A percentile compares a stretch with the other conserved stretches of the same genome.
Conservation (phyloP, 2,888 invertebrate species). For the Campoplex capitator region DNA sequence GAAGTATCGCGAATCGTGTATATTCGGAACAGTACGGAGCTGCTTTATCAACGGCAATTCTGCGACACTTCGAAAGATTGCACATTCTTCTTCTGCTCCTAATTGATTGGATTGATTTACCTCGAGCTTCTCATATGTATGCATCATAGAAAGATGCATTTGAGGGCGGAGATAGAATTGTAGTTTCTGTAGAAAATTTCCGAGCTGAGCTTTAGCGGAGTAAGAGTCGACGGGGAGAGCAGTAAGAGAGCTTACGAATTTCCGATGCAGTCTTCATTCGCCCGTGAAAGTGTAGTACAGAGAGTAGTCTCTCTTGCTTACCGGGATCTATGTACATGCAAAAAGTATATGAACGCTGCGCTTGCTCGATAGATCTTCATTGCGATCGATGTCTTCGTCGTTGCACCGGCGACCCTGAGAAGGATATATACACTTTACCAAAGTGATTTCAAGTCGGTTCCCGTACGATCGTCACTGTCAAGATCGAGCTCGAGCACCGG, state of each 20-base stretch:
- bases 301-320: conserved; percentile 21
- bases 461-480: conserved; percentile 69
- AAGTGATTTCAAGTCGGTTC: conserved; percentile 66
- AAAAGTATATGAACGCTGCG: conserved; percentile 1
- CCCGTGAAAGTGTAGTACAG: conserved; percentile 57
- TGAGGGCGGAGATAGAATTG: conserved; percentile 3
- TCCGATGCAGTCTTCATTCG: conserved; percentile 61
- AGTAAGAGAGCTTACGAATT: conserved; percentile 59
- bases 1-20: background rate
- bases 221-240: conserved; percentile 23
- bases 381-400: conserved; percentile 51
- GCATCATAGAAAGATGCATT: background rate
- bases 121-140: background rate
- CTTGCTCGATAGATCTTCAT: conserved; percentile 55
- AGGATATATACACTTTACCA: conserved; percentile 50
- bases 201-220: conserved; percentile 43
- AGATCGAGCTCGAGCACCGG: conserved; percentile 56
- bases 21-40: too few species aligned
- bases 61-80: background rate
- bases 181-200: conserved; percentile 45
- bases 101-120: background rate
- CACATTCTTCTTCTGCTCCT: background rate
- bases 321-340: background rate
- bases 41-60: background rate
- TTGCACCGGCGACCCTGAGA: conserved; percentile 27